Base-by-base conservation (phyloP, 2,113 vertebrate species). In the Heptranchias perlo region DNA sequence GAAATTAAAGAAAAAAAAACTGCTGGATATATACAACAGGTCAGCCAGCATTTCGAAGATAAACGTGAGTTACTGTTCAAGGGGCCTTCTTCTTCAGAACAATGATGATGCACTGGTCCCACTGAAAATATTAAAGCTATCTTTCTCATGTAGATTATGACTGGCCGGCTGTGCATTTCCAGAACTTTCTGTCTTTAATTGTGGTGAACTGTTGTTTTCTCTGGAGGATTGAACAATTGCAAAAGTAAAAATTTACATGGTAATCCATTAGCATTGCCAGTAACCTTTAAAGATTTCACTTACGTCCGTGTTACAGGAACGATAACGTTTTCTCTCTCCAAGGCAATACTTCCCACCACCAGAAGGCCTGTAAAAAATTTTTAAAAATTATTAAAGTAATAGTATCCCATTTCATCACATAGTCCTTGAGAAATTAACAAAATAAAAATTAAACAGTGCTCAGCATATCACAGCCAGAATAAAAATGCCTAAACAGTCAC, bases 331-430 rank as follows among this genome's bases (percentile, higher is more conserved):
- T 97, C 99, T 98, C 97, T 99, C 99, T 87, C 99, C 99, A 94
- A 99, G 99, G 97, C 99, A 99, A 28, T 99, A 99, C 97, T 99
- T 99, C 96, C 99, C 99, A 98, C 99, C 99, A 97, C 99, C 99
- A 96, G 99, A 99, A 96, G 99, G 99, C 96, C 99, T 99, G 98
- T 97, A 97, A 98, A 97, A 98, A 97, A 97, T 92, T 87, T 91
- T 89, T 78, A 96, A 69, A 89, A 23, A 94, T 91, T 95, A 97
- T 94, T 96, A 94, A 95, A 96, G 96, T 96, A 96, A 96, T 96
- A 95, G 84, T 93, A 96, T 95, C 49, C 96, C 73, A 86, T 86
- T 96, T 52, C 64, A 89, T 67, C 67, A 64, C 65, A 52, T n/a
- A 35, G 28, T 0, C 28, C 78, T 69, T 47, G 44, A 95, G n/a